phyloP scores from a whole-genome alignment of 1,140 invertebrate species.

The Pinna nobilis region DNA sequence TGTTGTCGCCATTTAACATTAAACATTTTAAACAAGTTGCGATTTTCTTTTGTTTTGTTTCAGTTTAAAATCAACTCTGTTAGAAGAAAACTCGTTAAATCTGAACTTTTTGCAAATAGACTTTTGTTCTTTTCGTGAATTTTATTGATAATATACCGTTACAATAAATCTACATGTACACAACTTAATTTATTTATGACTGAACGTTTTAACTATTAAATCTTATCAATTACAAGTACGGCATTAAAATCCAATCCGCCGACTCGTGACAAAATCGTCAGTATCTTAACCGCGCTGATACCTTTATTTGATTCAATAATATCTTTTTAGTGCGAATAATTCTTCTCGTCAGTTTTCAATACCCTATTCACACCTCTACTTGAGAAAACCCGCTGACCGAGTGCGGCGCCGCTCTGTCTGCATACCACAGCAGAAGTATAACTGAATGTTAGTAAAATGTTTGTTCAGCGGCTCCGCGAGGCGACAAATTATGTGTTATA shows the following conservation, averaged over 20 bases:
- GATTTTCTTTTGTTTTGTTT: no score
- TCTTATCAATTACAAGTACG: neutral
- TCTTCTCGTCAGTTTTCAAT: conserved; percentile 39
- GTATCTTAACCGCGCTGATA: conserved; percentile 19
- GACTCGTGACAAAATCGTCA: conserved; percentile 7
- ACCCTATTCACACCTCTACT: conserved; percentile 46
- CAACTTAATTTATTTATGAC: neutral
- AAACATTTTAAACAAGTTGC: no score
- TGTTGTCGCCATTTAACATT: no score
- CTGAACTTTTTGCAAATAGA: neutral
- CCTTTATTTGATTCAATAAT: conserved; percentile 43
- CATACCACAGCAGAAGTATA: conserved; percentile 42
- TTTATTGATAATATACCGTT: neutral
- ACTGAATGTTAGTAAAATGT: conserved; percentile 36
- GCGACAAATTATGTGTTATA: conserved; percentile 36
- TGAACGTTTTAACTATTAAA: neutral
- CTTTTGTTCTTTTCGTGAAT: neutral
- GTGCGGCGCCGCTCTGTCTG: conserved; percentile 43
- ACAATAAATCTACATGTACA: neutral
- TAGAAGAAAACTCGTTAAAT: neutral
- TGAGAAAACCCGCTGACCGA: conserved; percentile 39
- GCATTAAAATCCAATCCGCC: conserved; percentile 18
- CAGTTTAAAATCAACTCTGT: no score
- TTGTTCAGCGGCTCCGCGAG: conserved; percentile 31
- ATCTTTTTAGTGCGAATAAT: conserved; percentile 46